These are phyloP conservation scores for Zosterops pallidus DNA, from an alignment of 2,113 vertebrate genomes.

Conservation along the genomic window DNA sequence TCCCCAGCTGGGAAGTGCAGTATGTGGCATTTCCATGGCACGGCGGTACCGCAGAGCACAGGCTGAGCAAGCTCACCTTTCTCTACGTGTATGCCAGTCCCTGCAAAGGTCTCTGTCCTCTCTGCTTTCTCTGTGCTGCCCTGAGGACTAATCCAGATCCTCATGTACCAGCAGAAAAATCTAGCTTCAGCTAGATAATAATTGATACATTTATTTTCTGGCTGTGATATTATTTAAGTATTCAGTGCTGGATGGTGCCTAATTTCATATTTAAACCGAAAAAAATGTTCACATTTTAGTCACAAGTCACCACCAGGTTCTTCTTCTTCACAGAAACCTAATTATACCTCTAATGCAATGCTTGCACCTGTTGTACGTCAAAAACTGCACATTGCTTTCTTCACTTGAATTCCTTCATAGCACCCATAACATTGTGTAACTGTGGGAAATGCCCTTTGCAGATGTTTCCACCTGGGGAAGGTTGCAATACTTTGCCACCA, in stretches of 20 bases:
- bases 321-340: not conserved
- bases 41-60: accelerated
- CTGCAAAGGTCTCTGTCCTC: not conserved
- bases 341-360: not conserved
- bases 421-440: not conserved
- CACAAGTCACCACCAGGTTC: accelerated
- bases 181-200: not conserved
- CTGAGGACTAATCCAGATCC: not conserved
- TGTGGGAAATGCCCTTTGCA: not conserved
- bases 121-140: not conserved
- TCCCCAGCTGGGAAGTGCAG: not conserved
- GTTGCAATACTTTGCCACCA: not conserved
- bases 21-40: accelerated
- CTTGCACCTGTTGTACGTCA: not conserved
- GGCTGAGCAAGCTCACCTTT: not conserved
- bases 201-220: not conserved
- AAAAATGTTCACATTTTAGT: not conserved
- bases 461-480: not conserved
- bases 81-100: accelerated
- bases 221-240: not conserved
- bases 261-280: not conserved
- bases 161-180: not conserved
- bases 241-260: not conserved
- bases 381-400: not conserved
- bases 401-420: not conserved